Evolutionary conservation across 2,888 invertebrate genomes (phyloP), one percentile per base, ranked within the genome.

Genomic region (Nephrotoma flavescens): DNA sequence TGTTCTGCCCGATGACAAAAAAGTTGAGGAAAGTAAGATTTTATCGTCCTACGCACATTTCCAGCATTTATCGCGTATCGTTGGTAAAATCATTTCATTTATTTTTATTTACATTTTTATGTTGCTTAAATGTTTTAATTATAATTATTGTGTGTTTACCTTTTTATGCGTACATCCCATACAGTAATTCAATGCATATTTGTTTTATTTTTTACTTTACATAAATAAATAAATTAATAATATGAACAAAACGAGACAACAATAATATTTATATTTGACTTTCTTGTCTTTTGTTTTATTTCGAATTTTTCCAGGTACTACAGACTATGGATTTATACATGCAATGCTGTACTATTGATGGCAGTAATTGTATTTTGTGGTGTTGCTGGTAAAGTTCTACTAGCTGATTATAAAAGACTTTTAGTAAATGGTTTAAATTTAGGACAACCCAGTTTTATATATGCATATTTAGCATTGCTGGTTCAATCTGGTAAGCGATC

Each of bases 301-400:
- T 44, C 15, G 15, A 44, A 47, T 84, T 45, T 85, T 86, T 87
- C n/a, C 89, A 89, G 96, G 94, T 96, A 96, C 93, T 96, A 96
- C 93, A 95, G 96, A 93, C 95, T 97, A 92, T 97, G 97, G 97
- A 97, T 97, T 92, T 97, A 97, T 94, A 96, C 96, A 92, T 97
- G 96, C 95, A 97, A 97, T 93, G 95, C 96, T 92, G 96, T 96
- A 90, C 94, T 97, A 92, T 93, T 97, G 92, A 94, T 96, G 89
- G 96, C 96, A 91, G 96, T 96, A 90, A 92, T 96, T 89, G 95
- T 96, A 88, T 96, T 96, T 91, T 94, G 95, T 90, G 95, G 95
- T 89, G 95, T 96, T 89, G 96, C 96, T 89, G 94, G 94, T 87
- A 94, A 94, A 90, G 95, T 95, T 86, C 93, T 96, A 87, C 89